Base-by-base conservation (phyloP, 2,797 vertebrate genomes). In the Falco novaeseelandiae region DNA sequence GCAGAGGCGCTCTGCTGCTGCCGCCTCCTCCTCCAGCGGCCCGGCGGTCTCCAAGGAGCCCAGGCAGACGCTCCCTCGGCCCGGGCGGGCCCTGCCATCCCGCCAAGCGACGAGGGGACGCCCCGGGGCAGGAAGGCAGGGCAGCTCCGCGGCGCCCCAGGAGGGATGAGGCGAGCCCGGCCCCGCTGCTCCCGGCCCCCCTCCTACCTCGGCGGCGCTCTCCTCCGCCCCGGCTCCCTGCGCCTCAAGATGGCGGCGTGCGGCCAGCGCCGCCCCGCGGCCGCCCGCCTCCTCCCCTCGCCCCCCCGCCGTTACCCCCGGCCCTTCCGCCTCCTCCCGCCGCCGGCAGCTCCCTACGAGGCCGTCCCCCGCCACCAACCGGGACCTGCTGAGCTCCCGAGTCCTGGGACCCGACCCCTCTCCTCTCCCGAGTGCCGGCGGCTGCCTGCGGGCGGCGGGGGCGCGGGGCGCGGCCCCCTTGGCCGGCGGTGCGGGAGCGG, bases 181-280 rank as follows among this genome's bases (percentile, higher is more conserved):
- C 27, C 44, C 49, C 18, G 8, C 34, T 11, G 34, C 83, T 88
- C 38, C 38, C 38, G 38, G 38, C 38, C 38, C 38, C 38, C 12
- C 38, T 38, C 38, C n/a, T 85, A 85, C 82, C 89, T 92, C 48
- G 11, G 34, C 38, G 26, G 34, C 42, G 2, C 5, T 26, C 87
- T 63, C 87, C 89, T 40, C 76, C 62, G 87, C 63, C 46, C 72
- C 71, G 2, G 9, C 52, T 49, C 19, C 38, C 78, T 62, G 80
- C 62, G 36, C n/a, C 36, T 46, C 89, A 93, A 93, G 12, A 92
- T 92, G 95, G 89, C 95, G 91, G 49, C 42, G 46, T 29, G 63
- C 34, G 5, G 19, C 38, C 32, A 40, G 84, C 90, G 0, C 87
- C 76, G 25, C 81, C 76, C 66, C 34, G 36, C 26, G 25, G 40